Base-by-base conservation (phyloP, 1,140 invertebrate species). In the Leptinotarsa lineolata region DNA sequence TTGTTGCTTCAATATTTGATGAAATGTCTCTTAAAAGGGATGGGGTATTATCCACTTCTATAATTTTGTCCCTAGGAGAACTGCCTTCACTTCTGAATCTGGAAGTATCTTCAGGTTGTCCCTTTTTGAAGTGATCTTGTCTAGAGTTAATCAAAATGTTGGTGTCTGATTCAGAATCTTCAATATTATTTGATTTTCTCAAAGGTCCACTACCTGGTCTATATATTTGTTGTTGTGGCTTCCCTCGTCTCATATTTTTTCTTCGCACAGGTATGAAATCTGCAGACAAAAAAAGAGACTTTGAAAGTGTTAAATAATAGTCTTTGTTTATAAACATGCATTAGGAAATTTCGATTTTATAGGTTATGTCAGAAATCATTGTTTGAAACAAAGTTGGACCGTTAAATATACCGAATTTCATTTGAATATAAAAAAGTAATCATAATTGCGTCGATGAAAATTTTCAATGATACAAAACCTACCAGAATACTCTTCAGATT, bases 121-220 rank as follows among this genome's bases (percentile, higher is more conserved):
- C 67, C 44, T 67, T 45, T 69, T 73, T 75, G 16, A 12, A 24
- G n/a, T 65, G 54, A 61, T 70, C 70, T 16, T 74, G 70, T 61
- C 72, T 76, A 44, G 73, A 73, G 73, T 73, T 74, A 20, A 74
- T 60, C 48, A 73, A n/a, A 68, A 82, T 80, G 46, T 83, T 82
- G 68, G 83, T 84, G 76, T 88, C 86, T 68, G 82, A 77, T 69
- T 86, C 83, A 65, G 81, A 82, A 74, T 88, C 86, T 70, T 89
- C 87, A 8, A 80, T 70, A 75, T 80, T 84, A 39, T 84, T 87
- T 45, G 88, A 86, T 80, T 89, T 90, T 74, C 86, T 84, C 46
- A 90, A 82, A 54, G 88, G 88, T 70, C 90, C 89, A 84, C 88
- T 89, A 65, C 90, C 89, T 70, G 90, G 90, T 74, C 85, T 86